Evolutionary conservation across 2,888 invertebrate genomes (phyloP).

Genomic region (Drosophila nr. medialis): DNA sequence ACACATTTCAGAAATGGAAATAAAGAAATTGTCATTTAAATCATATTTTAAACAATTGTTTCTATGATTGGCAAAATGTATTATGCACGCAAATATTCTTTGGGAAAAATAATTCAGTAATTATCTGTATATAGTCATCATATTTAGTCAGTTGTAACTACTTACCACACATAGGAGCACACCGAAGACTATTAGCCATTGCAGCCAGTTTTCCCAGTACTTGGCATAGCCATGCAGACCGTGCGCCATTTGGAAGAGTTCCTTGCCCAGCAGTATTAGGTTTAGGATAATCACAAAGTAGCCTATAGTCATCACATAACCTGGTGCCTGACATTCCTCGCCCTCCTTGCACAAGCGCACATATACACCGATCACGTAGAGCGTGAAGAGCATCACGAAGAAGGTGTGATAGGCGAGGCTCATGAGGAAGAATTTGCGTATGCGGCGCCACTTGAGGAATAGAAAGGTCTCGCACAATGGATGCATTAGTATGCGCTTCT

Average conservation of each 20-base stretch:
- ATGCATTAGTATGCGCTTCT: constrained; percentile 91
- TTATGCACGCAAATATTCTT: neutral
- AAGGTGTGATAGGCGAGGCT: constrained; percentile 91
- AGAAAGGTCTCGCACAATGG: constrained; percentile 94
- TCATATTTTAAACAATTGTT: neutral
- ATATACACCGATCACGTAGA: constrained; percentile 88
- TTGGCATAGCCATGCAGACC: constrained; percentile 90
- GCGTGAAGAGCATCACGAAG: constrained; percentile 90
- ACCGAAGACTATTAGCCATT: constrained; percentile 90
- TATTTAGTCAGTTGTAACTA: neutral
- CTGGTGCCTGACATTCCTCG: constrained; percentile 73
- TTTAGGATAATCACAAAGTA: constrained; percentile 88
- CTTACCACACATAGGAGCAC: constrained; percentile 89
- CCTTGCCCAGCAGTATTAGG: constrained; percentile 88
- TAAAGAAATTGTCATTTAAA: too few relatives aligned
- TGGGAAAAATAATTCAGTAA: too few relatives aligned
- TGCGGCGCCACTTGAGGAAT: constrained; percentile 92
- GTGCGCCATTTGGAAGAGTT: constrained; percentile 89
- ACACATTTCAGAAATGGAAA: neutral
- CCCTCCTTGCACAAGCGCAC: constrained; percentile 79
- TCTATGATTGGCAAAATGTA: neutral
- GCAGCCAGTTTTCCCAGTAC: constrained; percentile 94
- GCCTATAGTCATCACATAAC: constrained; percentile 84
- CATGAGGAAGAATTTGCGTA: constrained; percentile 92
- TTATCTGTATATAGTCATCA: neutral